These are phyloP conservation scores for Ambastaia sidthimunki DNA, from an alignment of 2,797 vertebrate species.

Conservation along the genomic window DNA sequence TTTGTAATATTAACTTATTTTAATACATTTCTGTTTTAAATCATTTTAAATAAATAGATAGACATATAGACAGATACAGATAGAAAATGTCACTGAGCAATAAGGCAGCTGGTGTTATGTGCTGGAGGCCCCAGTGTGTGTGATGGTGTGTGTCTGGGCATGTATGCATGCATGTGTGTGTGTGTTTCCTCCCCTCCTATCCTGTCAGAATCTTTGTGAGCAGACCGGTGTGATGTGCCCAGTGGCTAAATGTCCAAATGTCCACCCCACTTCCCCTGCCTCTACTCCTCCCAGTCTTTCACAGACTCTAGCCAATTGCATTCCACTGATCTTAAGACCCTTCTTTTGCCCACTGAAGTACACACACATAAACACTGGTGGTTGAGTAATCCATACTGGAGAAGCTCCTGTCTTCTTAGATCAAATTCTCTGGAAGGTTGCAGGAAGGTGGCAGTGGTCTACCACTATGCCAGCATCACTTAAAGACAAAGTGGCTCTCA, in stretches of 20 bases:
- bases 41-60: not conserved
- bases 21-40: too few species aligned
- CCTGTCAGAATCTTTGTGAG: constrained; percentile 74
- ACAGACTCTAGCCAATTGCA: constrained; percentile 23
- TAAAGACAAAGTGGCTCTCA: constrained; percentile 45
- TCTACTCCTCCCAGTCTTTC: constrained; percentile 31
- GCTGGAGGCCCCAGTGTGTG: constrained; percentile 62
- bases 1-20: too few species aligned
- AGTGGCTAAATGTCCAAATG: constrained; percentile 68
- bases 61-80: constrained; percentile 31
- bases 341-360: constrained; percentile 1
- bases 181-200: constrained; percentile 60
- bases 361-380: constrained; percentile 12
- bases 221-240: constrained; percentile 72
- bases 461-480: constrained; percentile 51
- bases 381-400: constrained; percentile 42
- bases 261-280: constrained; percentile 56
- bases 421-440: constrained; percentile 55
- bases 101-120: constrained; percentile 72
- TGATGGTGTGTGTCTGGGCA: constrained; percentile 57
- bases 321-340: constrained; percentile 10
- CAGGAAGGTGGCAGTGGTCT: constrained; percentile 43
- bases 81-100: constrained; percentile 79
- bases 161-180: constrained; percentile 47
- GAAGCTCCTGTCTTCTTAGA: constrained; percentile 54